Base-by-base conservation (phyloP, 2,888 invertebrate species). In the Patella ulyssiponensis region DNA sequence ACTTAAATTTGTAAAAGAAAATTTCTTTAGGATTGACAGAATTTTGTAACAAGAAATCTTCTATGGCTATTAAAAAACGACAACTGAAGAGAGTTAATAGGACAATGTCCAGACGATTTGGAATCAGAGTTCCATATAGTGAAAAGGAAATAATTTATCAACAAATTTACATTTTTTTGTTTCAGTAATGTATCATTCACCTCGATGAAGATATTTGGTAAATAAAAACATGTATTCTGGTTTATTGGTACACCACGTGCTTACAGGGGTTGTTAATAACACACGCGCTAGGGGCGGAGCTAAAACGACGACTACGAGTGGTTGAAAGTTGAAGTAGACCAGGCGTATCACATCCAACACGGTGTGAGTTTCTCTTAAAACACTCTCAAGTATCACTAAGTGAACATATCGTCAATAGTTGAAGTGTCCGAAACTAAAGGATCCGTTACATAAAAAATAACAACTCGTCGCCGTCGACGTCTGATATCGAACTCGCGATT, bases 241-340 rank as follows among this genome's bases (percentile, higher is more conserved):
- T 64, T 23, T 64, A 23, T 64, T 64, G 20, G 20, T 23, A 64
- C 64, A 64, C 64, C 64, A 64, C 64, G 64, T 64, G 64, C 20
- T 64, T 23, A 23, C 20, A 64, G 64, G 64, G 64, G 20, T 23
- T 64, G 64, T 23, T 64, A 64, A 64, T 23, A 64, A 64, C 23
- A 64, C 64, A 64, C 64, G 64, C 64, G 64, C 64, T 64, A 64
- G 64, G 23, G 64, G 64, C 64, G 64, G 64, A 64, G 64, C 64
- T 44, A 44, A 64, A 58, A 64, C 64, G 64, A 23, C 64, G 64
- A 64, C 64, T 23, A 23, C 15, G 64, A 64, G 64, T 64, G 64
- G 64, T 64, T 64, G 23, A 64, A 64, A 64, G 64, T 64, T 64
- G 64, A 64, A 64, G 23, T 23, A 15, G 23, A 64, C 20, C 64